Evolutionary conservation across 2,888 invertebrate genomes (phyloP).

Genomic region (Odontomyia ornata): DNA sequence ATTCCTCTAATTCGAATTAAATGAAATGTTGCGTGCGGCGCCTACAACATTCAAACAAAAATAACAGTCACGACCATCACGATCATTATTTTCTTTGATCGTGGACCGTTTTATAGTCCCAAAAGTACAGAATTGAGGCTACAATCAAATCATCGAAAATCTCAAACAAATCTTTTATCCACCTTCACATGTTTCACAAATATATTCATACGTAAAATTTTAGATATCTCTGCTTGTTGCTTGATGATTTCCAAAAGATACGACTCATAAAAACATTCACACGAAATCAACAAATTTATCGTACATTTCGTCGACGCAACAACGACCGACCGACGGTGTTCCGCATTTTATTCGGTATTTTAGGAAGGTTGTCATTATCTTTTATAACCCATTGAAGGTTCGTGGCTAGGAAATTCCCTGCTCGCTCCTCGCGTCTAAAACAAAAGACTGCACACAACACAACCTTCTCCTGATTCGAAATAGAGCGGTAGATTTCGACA

Average conservation of each 20-base stretch:
- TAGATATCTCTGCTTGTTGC: not conserved
- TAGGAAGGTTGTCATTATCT: slow-evolving; percentile 16
- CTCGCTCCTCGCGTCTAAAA: not conserved
- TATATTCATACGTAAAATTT: not conserved
- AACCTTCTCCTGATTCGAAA: slow-evolving; percentile 41
- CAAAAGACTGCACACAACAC: slow-evolving; percentile 4
- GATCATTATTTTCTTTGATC: slow-evolving; percentile 28
- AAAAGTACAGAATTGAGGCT: slow-evolving; percentile 31
- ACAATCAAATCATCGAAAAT: slow-evolving; percentile 38
- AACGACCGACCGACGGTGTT: not conserved
- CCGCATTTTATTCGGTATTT: slow-evolving; percentile 9
- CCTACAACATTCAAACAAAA: slow-evolving; percentile 33
- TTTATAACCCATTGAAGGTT: slow-evolving; percentile 29
- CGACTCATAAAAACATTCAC: not conserved
- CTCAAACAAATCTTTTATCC: not conserved
- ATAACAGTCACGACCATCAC: slow-evolving; percentile 33
- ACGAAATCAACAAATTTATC: not conserved
- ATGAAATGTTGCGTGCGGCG: slow-evolving; percentile 43
- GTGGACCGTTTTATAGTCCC: slow-evolving; percentile 9
- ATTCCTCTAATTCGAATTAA: slow-evolving; percentile 16
- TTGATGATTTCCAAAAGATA: slow-evolving; percentile 18
- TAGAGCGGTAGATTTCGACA: slow-evolving; percentile 41
- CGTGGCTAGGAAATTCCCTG: slow-evolving; percentile 19
- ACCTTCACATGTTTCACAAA: not conserved
- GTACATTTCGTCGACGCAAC: too few relatives aligned